These are phyloP conservation scores for Spinus pinus DNA, from an alignment of 2,797 vertebrate species.

Conservation along the genomic window DNA sequence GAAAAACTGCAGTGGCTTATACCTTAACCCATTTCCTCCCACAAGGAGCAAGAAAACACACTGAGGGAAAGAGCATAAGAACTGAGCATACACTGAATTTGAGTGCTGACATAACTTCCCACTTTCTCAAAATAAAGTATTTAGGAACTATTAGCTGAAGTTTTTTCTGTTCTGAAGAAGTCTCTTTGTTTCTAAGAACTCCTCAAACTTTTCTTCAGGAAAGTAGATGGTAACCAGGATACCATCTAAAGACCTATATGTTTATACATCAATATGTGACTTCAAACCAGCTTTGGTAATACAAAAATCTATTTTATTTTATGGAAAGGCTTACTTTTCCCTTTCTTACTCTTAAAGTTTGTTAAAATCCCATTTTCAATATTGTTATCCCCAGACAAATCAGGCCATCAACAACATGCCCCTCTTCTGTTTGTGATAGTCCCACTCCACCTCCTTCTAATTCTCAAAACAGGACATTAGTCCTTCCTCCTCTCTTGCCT, in stretches of 20 bases:
- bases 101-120: neutral
- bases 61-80: neutral
- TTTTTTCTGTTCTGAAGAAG: neutral
- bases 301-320: neutral
- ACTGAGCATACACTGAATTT: neutral
- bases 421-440: neutral
- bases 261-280: neutral
- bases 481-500: neutral
- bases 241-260: neutral
- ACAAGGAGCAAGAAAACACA: neutral
- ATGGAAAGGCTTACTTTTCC: neutral
- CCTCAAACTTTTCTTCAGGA: neutral
- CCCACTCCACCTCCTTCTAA: neutral
- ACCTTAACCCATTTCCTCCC: neutral
- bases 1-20: neutral
- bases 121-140: neutral
- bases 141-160: neutral
- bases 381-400: neutral
- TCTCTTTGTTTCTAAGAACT: neutral
- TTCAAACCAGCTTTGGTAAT: neutral
- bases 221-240: neutral
- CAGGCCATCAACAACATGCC: accelerated
- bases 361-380: neutral
- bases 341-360: neutral
- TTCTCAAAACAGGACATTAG: neutral